Evolutionary conservation across 2,888 invertebrate genomes (phyloP).

Genomic region (Bombylius major): DNA sequence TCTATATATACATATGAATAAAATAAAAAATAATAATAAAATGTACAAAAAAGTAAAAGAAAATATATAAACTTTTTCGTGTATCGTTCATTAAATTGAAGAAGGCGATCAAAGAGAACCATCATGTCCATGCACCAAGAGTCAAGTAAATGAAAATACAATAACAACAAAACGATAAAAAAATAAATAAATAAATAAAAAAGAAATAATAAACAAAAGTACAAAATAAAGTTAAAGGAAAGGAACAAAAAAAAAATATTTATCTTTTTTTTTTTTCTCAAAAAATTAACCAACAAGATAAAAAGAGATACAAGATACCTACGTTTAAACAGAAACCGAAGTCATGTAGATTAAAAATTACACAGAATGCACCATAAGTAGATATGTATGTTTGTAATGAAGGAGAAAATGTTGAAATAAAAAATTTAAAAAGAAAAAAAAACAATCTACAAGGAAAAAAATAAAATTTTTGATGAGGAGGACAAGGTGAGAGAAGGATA

Average conservation of each 20-base stretch:
- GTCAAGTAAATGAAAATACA: not conserved
- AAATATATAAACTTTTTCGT: conserved; percentile 8
- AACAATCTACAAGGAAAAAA: no score
- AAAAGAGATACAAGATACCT: not conserved
- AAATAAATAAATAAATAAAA: not conserved
- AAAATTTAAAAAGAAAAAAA: no score
- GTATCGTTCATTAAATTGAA: conserved; percentile 18
- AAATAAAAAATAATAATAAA: no score
- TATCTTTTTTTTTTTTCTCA: no score
- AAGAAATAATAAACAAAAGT: not conserved
- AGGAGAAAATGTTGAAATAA: no score
- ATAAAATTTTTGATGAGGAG: conserved; percentile 4
- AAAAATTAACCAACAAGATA: not conserved
- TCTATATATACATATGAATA: not conserved
- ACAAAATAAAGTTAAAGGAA: not conserved
- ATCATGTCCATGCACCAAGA: not conserved
- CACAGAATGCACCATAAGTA: not conserved
- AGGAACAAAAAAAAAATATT: not conserved
- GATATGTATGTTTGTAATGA: no score
- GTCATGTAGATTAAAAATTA: not conserved
- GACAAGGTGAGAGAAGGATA: conserved; percentile 5
- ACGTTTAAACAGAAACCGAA: not conserved
- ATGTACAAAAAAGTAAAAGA: not conserved
- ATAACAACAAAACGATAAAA: not conserved
- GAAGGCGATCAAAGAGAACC: not conserved